phyloP scores from a whole-genome alignment of 2,113 vertebrate genomes.

The Catharus fuscescens region DNA sequence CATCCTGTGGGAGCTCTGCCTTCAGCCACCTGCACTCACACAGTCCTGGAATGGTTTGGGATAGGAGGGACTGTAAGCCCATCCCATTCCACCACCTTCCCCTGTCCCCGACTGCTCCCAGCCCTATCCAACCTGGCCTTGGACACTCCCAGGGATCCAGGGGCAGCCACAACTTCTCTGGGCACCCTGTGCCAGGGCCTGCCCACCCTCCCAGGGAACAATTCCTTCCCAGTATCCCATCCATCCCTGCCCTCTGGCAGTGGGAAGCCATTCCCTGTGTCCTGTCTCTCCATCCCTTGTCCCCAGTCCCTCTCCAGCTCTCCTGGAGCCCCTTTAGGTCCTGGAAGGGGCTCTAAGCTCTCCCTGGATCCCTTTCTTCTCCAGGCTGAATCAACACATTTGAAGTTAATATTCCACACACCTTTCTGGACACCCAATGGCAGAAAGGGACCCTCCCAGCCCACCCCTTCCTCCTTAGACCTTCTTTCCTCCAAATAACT shows the following conservation, averaged over 20 bases:
- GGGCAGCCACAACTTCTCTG: not conserved
- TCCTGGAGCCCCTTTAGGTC: no score
- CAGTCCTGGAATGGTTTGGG: not conserved
- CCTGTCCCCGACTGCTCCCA: fast-evolving
- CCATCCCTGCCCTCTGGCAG: not conserved
- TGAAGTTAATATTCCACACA: not conserved
- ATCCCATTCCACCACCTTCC: fast-evolving
- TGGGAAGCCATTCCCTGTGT: not conserved
- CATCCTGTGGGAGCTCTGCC: not conserved
- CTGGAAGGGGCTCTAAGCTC: fast-evolving
- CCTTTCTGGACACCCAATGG: not conserved
- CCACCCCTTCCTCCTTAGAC: not conserved
- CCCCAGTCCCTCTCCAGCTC: no score
- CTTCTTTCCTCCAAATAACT: not conserved
- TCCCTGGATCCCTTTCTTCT: not conserved
- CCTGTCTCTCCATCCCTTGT: not conserved
- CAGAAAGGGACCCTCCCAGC: not conserved
- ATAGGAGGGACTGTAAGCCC: fast-evolving
- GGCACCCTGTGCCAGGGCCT: not conserved
- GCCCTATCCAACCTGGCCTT: not conserved
- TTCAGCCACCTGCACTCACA: not conserved
- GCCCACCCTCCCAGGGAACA: fast-evolving
- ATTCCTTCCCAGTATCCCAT: not conserved
- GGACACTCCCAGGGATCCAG: not conserved
- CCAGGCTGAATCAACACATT: not conserved